Evolutionary conservation across 2,888 invertebrate genomes (phyloP).

Genomic region (Ormyrus thymus): DNA sequence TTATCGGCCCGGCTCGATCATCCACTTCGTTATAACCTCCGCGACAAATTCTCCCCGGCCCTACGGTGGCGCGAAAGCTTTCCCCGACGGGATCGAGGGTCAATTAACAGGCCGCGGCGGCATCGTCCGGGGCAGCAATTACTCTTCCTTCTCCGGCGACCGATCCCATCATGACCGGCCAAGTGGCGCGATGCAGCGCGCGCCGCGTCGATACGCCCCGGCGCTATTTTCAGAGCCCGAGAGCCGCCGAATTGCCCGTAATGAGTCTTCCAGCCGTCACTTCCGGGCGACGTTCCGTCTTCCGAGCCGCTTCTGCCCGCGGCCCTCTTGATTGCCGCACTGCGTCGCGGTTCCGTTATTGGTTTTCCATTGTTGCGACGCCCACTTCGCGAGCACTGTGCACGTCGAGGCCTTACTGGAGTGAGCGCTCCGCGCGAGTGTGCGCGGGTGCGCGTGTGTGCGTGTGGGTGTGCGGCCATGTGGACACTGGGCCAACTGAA

Average conservation of each 20-base stretch:
- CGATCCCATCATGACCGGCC: conserved; percentile 7
- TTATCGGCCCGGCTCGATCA: background rate
- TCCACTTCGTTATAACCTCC: conserved; percentile 6
- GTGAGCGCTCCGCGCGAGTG: background rate
- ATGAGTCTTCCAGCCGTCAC: background rate
- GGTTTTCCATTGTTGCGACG: conserved; percentile 35
- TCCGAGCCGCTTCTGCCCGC: background rate
- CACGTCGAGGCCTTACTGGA: too few species aligned
- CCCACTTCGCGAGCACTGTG: background rate
- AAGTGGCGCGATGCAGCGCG: background rate
- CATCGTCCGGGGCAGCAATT: conserved; percentile 16
- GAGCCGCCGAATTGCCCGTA: conserved; percentile 31
- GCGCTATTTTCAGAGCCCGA: conserved; percentile 33
- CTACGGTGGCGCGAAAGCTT: conserved; percentile 18
- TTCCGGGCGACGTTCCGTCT: too few species aligned
- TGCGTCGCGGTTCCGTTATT: conserved; percentile 41
- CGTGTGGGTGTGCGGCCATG: background rate
- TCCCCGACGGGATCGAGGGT: background rate
- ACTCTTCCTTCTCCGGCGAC: background rate
- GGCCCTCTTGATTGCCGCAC: conserved; percentile 23
- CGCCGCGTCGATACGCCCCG: conserved; percentile 14
- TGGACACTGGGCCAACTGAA: conserved; percentile 17
- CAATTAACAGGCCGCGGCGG: conserved; percentile 17
- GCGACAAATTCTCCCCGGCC: conserved; percentile 19
- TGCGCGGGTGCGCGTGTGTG: background rate